A percentile compares a stretch with the other conserved stretches of the same genome.
Evolutionary conservation across 1,140 invertebrate genomes (phyloP).

Genomic region (Stenopsyche tienmushanensis): DNA sequence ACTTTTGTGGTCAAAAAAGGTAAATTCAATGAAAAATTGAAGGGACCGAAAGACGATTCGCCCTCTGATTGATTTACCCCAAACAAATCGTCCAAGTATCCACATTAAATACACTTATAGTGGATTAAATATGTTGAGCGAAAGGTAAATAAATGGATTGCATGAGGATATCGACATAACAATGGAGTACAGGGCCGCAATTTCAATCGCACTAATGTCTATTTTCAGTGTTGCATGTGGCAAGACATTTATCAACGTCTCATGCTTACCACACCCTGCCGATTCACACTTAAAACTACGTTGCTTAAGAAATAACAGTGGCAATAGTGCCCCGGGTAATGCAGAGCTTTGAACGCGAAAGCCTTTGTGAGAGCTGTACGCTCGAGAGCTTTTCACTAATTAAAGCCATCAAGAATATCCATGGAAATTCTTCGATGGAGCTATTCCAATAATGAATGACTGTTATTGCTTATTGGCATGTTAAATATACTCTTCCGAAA

Average conservation of each 20-base stretch:
- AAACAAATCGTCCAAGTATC: no score
- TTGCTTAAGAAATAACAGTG: constrained; percentile 1
- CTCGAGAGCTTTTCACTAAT: constrained; percentile 17
- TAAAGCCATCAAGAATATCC: constrained; percentile 5
- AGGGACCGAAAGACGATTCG: no score
- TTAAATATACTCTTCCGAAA: not conserved
- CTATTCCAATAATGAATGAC: constrained; percentile 15
- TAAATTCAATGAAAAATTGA: no score
- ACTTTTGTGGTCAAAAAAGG: no score
- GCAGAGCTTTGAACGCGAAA: not conserved
- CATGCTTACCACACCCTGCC: not conserved
- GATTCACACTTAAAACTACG: not conserved
- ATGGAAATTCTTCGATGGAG: constrained; percentile 12
- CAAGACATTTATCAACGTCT: constrained; percentile 9
- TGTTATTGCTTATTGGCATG: constrained; percentile 3
- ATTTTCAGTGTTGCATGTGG: constrained; percentile 5
- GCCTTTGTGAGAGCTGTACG: constrained; percentile 12
- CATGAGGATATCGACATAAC: no score
- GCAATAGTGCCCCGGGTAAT: constrained; percentile 1
- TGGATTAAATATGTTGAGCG: no score
- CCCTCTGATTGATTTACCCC: no score
- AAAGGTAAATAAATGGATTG: no score
- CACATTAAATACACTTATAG: no score
- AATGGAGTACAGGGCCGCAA: no score
- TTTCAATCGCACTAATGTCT: constrained; percentile 18